phyloP scores from a whole-genome alignment of 2,113 vertebrate species.

The Gulo gulo region DNA sequence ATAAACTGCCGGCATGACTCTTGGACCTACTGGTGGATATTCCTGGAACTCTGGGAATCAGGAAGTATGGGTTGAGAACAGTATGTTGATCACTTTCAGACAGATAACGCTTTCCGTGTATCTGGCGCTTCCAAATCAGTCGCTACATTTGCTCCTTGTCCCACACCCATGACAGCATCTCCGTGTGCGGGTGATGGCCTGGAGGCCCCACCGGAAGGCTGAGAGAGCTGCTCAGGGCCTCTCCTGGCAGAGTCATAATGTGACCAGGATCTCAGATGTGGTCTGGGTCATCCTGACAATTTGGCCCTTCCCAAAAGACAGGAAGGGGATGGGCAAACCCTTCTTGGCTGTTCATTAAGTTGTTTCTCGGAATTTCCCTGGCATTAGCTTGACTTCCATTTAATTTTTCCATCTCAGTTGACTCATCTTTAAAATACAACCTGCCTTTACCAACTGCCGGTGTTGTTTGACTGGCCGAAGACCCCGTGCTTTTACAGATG shows the following conservation, averaged over 20 bases:
- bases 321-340: accelerated
- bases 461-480: background rate
- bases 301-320: background rate
- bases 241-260: accelerated
- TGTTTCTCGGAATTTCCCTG: background rate
- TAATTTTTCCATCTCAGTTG: background rate
- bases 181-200: background rate
- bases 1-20: background rate
- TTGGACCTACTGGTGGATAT: background rate
- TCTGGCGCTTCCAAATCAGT: background rate
- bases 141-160: background rate
- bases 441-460: background rate
- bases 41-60: background rate
- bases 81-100: background rate
- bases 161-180: background rate
- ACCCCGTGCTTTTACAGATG: background rate
- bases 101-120: background rate
- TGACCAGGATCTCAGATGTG: background rate
- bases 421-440: background rate
- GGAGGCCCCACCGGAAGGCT: background rate
- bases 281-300: background rate
- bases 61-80: background rate
- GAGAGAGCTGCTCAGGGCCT: background rate
- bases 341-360: background rate
- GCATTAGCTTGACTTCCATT: background rate